Base-by-base conservation (phyloP, 2,888 invertebrate species). In the Resseliella maxima region DNA sequence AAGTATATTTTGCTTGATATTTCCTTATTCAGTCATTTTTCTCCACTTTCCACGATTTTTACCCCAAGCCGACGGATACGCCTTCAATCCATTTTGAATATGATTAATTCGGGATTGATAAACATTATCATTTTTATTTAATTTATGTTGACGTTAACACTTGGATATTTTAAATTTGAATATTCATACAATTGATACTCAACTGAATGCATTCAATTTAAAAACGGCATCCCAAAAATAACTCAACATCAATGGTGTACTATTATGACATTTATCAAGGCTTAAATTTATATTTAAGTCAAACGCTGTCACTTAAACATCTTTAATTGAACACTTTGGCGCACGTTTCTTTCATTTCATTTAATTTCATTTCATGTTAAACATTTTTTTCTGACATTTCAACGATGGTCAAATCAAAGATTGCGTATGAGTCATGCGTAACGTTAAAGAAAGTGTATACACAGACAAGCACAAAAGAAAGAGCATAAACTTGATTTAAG, bases 191-290 rank as follows among this genome's bases (percentile, higher is more conserved):
- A n/a, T n/a, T n/a, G n/a, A 41, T 5, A 5, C 41, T 41, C 41
- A 41, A 41, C 12, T 41, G 41, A 41, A 41, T 41, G 6, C 27
- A 15, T 8, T 50, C 12, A 50, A 50, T 12, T 50, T 18, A 50
- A 15, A 41, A 5, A 41, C 41, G 5, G 41, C 50, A 24, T 59
- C 24, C n/a, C 50, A 50, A 24, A 59, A 24, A 24, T 24, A 27
- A 2, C 59, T 12, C 59, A 59, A 24, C 59, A 24, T n/a, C n/a
- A 50, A 50, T 18, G 50, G 50, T 50, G 18, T 50, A 18, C 12
- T n/a, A n/a, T n/a, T n/a, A n/a, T 59, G 59, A 59, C 59, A 59
- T 59, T 59, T 59, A 59, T 59, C 59, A 59, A 59, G 59, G 59
- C 59, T n/a, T n/a, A n/a, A 59, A 59, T 24, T 59, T 59, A 24